These are phyloP conservation scores for Puntigrus tetrazona DNA, from an alignment of 2,113 vertebrate species.

Conservation along the genomic window DNA sequence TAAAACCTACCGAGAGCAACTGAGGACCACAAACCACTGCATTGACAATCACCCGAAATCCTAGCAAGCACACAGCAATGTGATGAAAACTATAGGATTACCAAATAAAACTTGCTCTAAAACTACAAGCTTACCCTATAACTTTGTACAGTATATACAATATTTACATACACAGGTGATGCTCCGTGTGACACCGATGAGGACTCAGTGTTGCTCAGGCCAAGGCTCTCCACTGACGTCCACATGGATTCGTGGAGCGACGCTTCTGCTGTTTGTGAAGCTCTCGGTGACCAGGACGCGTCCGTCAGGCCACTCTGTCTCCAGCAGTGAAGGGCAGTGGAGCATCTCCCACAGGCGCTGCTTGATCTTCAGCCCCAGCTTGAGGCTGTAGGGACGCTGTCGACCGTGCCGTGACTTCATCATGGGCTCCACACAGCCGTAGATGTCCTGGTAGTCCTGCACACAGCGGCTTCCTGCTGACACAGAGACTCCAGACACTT, in stretches of 20 bases:
- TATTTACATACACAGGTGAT: not conserved
- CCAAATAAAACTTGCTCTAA: not conserved
- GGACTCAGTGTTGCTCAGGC: not conserved
- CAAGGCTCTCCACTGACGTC: not conserved
- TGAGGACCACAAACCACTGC: not conserved
- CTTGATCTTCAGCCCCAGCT: not conserved
- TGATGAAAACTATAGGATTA: not conserved
- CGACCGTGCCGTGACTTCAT: not conserved
- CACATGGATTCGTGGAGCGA: not conserved
- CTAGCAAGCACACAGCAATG: not conserved
- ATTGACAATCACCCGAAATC: not conserved
- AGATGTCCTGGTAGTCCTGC: too few species aligned
- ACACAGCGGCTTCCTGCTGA: not conserved
- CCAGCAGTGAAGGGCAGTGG: not conserved
- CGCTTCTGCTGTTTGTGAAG: not conserved
- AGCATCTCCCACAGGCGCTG: not conserved
- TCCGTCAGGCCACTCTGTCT: not conserved
- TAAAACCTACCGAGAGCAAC: not conserved
- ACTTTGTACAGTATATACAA: not conserved
- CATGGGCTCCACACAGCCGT: not conserved
- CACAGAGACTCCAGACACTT: not conserved
- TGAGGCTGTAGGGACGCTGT: not conserved
- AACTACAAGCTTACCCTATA: not conserved
- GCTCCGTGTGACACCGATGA: not conserved
- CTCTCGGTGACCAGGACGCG: not conserved